Evolutionary conservation across 1,140 invertebrate species (phyloP), one percentile per base, ranked within the genome.

Genomic region (Sycophila sp.): DNA sequence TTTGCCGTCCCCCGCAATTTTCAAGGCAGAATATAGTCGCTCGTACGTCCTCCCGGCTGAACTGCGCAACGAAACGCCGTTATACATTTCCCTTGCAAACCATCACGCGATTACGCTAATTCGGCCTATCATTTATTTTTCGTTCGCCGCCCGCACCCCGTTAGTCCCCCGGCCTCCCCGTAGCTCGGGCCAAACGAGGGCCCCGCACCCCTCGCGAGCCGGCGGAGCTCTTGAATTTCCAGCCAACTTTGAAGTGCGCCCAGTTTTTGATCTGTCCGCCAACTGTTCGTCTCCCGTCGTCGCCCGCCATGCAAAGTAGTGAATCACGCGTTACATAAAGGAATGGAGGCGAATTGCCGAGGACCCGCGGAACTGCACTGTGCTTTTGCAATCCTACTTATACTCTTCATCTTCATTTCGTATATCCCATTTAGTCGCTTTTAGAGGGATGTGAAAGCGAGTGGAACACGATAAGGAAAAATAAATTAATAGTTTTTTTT

Each of bases 71-170:
- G 42, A 28, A 66, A 73, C n/a, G n/a, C n/a, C n/a, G n/a, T n/a
- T n/a, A n/a, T n/a, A 62, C 73, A 81, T 84, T 81, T 83, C 82
- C 81, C 81, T 80, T 74, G 79, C 76, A 83, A 83, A 83, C 82
- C 81, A 77, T 82, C 82, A 81, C 79, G 75, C 80, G 82, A 86
- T 85, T 86, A 86, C 78, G 81, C 83, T 86, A 85, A 85, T 85
- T 85, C 79, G 76, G 79, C 72, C 73, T 85, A 85, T 86, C 84
- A 83, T 86, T 86, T 85, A 86, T 85, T 70, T 70, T 70, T 60
- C 49, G 38, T 56, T 56, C 56, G n/a, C 36, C 40, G 40, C 69
- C 69, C 36, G 7, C 77, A 81, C 79, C 81, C 24, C 77, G 78
- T 76, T 62, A 47, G 51, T 62, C 15, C 69, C 78, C 76, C 73